These are phyloP conservation scores for Acrocera orbiculus DNA, from an alignment of 2,888 invertebrate genomes.

Conservation along the genomic window DNA sequence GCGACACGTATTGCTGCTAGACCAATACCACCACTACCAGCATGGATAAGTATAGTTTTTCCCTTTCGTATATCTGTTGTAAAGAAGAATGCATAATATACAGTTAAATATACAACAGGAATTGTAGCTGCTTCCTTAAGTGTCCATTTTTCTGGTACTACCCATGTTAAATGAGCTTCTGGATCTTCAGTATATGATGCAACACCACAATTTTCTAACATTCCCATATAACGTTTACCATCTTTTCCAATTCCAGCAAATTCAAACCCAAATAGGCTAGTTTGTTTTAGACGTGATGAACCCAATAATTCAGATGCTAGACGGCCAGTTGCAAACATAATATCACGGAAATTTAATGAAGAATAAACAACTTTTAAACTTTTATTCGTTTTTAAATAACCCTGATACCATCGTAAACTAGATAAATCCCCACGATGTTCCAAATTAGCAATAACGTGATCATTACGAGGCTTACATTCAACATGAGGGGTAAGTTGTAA, in stretches of 20 bases:
- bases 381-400: conserved; percentile 39
- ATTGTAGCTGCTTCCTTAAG: conserved; percentile 59
- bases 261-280: conserved; percentile 51
- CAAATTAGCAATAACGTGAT: conserved; percentile 63
- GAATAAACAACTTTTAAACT: conserved; percentile 40
- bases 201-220: conserved; percentile 35
- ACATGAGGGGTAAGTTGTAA: conserved; percentile 39
- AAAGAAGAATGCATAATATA: conserved; percentile 36
- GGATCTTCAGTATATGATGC: conserved; percentile 35
- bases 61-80: conserved; percentile 23
- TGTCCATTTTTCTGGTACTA: conserved; percentile 52
- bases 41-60: conserved; percentile 35
- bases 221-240: conserved; percentile 48
- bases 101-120: conserved; percentile 61
- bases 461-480: conserved; percentile 27
- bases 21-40: conserved; percentile 55
- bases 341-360: conserved; percentile 81
- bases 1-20: conserved; percentile 62
- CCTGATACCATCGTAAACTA: conserved; percentile 69
- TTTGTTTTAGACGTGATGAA: conserved; percentile 42
- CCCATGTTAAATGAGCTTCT: conserved; percentile 32
- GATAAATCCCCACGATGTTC: conserved; percentile 69
- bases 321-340: conserved; percentile 87
- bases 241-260: conserved; percentile 38
- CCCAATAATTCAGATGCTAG: conserved; percentile 68